Percentiles rank a stretch among this genome's conserved stretches.
These are phyloP conservation scores for Corythoichthys intestinalis DNA, from an alignment of 2,113 vertebrate genomes.

Conservation along the genomic window DNA sequence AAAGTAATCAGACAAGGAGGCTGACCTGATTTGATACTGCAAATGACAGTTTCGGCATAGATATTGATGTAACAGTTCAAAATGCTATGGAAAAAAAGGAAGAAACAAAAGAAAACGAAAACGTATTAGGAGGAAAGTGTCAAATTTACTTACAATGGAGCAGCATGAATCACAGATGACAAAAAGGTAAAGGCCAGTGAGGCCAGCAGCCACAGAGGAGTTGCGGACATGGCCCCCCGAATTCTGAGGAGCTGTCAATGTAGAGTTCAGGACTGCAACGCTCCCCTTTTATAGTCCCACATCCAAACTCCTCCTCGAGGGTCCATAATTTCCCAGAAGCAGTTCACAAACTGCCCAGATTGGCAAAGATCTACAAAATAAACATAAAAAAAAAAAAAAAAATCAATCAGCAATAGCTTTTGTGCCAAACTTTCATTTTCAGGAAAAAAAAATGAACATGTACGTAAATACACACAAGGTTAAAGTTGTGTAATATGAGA, in stretches of 20 bases:
- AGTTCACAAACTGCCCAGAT: conserved; percentile 34
- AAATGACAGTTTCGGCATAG: too few relatives aligned
- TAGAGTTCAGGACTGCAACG: background rate
- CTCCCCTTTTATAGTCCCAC: conserved; percentile 34
- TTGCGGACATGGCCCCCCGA: conserved; percentile 31
- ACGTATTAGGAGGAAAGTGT: background rate
- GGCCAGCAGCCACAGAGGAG: conserved; percentile 44
- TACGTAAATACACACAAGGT: conserved; percentile 1
- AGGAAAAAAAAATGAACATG: background rate
- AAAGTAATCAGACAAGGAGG: too few relatives aligned
- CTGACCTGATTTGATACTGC: too few relatives aligned
- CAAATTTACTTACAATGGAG: conserved; percentile 44
- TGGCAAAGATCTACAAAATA: conserved; percentile 6
- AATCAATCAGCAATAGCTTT: conserved; percentile 34
- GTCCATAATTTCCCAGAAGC: conserved; percentile 35
- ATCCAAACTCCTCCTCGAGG: background rate
- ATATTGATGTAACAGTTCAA: too few relatives aligned
- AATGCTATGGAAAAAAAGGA: too few relatives aligned
- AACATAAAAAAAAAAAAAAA: conserved; percentile 19
- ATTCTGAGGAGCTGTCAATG: conserved; percentile 17
- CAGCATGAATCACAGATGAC: conserved; percentile 25
- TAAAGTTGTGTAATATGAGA: background rate
- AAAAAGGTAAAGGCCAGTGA: conserved; percentile 41
- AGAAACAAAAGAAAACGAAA: too few relatives aligned
- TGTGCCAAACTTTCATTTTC: background rate